phyloP scores from a whole-genome alignment of 2,888 invertebrate genomes.

The Horisme vitalbata region DNA sequence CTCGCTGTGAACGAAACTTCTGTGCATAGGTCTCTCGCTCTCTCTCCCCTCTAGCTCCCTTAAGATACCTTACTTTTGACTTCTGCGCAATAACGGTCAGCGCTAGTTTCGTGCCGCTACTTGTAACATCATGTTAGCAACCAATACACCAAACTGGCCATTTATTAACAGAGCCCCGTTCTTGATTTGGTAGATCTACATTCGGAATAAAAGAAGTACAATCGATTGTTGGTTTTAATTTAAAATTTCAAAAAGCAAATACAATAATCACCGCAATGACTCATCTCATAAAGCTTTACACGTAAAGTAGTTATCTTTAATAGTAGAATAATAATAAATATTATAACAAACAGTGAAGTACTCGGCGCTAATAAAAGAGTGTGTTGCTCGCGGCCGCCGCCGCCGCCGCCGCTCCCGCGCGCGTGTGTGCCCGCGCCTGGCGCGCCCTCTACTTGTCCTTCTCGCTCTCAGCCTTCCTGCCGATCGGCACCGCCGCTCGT shows the following conservation, averaged over 20 bases:
- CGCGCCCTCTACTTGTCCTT: conserved; percentile 89
- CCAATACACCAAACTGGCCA: too few relatives aligned
- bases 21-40: too few relatives aligned
- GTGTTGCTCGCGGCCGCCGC: conserved; percentile 79
- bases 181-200: not conserved
- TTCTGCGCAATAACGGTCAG: too few relatives aligned
- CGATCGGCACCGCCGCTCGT: conserved; percentile 93
- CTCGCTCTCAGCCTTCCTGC: conserved; percentile 92
- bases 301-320: conserved; percentile 75
- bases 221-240: conserved; percentile 73
- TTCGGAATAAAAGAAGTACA: conserved; percentile 34
- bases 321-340: conserved; percentile 76
- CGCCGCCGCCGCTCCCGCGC: conserved; percentile 65
- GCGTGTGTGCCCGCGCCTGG: conserved; percentile 39
- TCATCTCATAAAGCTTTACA: conserved; percentile 82
- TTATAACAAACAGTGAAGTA: conserved; percentile 75
- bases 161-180: too few relatives aligned
- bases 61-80: too few relatives aligned
- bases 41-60: too few relatives aligned
- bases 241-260: conserved; percentile 83
- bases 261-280: conserved; percentile 80
- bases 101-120: too few relatives aligned
- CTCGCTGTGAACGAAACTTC: too few relatives aligned
- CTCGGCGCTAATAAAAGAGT: conserved; percentile 53
- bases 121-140: too few relatives aligned